phyloP scores from a whole-genome alignment of 1,140 invertebrate genomes.

The Scaptomyza montana region DNA sequence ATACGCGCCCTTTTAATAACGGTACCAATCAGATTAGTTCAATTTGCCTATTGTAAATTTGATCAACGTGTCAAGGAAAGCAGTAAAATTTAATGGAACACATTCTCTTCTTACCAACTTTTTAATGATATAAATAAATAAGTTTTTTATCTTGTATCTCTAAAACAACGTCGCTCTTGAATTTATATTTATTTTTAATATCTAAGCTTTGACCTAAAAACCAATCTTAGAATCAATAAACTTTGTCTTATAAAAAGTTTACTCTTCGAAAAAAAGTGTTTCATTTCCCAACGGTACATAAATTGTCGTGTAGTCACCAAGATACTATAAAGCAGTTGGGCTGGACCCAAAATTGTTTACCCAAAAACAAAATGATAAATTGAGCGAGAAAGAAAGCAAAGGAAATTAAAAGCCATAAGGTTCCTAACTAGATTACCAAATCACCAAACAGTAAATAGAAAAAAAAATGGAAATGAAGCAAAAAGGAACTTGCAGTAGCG shows the following conservation, averaged over 20 bases:
- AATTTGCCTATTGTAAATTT: too few species aligned
- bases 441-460: conserved; percentile 30
- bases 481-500: conserved; percentile 43
- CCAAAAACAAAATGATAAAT: conserved; percentile 64
- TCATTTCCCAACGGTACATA: conserved; percentile 19
- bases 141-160: too few species aligned
- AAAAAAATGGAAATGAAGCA: conserved; percentile 29
- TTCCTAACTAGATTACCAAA: conserved; percentile 63
- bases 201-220: not conserved
- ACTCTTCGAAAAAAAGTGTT: not conserved
- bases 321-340: not conserved
- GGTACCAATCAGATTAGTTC: too few species aligned
- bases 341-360: conserved; percentile 13
- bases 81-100: too few species aligned
- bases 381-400: conserved; percentile 57
- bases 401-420: conserved; percentile 80
- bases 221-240: not conserved
- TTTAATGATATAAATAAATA: too few species aligned
- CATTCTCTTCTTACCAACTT: too few species aligned
- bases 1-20: too few species aligned
- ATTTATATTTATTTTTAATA: not conserved
- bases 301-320: conserved; percentile 13
- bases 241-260: not conserved
- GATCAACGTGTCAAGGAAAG: too few species aligned
- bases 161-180: not conserved